Percentiles rank a stretch among this genome's conserved stretches.
Conservation (phyloP, 2,113 vertebrate genomes). For the Scolopax mira region DNA sequence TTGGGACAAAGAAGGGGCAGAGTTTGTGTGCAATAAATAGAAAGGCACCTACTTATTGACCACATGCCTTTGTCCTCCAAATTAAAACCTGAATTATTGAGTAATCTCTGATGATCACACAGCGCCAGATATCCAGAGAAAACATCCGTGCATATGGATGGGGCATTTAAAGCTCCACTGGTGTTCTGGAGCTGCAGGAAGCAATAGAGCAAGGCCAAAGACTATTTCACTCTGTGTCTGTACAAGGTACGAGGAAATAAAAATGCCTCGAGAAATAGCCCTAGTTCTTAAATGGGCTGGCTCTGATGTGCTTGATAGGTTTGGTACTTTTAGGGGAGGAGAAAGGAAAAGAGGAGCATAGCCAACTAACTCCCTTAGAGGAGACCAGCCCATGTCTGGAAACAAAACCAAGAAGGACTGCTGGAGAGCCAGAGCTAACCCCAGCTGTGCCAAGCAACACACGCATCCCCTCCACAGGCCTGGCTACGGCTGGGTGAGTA, state of each 20-base stretch:
- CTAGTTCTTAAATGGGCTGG: neutral
- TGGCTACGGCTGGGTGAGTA: neutral
- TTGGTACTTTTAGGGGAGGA: conserved; percentile 49
- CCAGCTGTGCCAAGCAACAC: neutral
- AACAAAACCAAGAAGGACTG: neutral
- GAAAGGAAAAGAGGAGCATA: conserved; percentile 16
- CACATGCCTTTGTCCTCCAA: neutral
- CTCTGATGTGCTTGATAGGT: neutral
- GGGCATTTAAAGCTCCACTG: neutral
- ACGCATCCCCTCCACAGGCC: neutral
- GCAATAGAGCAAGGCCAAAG: neutral
- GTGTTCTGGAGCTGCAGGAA: neutral
- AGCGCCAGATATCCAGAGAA: neutral
- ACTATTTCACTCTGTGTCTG: neutral
- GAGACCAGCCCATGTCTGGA: conserved; percentile 21
- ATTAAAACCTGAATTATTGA: neutral
- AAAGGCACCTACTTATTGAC: neutral
- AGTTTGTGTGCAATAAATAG: neutral
- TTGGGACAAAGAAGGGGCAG: neutral
- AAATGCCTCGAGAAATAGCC: neutral
- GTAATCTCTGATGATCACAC: neutral
- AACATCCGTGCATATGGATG: neutral
- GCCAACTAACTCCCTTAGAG: conserved; percentile 2
- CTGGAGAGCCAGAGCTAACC: conserved; percentile 50
- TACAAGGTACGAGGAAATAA: neutral